Evolutionary conservation across 2,113 vertebrate genomes (phyloP).

Genomic region (Echinops telfairi): DNA sequence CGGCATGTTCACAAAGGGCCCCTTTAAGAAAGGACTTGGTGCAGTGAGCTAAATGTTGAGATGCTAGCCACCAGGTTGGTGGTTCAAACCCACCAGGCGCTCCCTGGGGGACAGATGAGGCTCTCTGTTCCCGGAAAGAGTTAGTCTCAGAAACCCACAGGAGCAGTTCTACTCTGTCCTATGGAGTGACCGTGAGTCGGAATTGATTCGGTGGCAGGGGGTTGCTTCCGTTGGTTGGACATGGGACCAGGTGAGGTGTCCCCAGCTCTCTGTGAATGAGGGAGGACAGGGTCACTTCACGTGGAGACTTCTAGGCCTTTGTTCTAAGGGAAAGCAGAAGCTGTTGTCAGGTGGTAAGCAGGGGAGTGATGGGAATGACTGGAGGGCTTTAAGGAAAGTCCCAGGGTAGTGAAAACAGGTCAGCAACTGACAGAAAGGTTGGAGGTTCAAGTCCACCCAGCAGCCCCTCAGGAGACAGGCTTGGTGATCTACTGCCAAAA

Average conservation of each 20-base stretch:
- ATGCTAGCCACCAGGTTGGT: too few species aligned
- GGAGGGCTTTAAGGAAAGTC: background rate
- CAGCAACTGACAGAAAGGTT: background rate
- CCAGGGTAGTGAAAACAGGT: background rate
- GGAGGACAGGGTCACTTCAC: background rate
- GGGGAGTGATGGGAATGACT: background rate
- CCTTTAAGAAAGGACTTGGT: too few species aligned
- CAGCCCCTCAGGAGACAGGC: background rate
- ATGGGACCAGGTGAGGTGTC: background rate
- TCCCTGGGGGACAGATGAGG: too few species aligned
- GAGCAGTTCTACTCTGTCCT: too few species aligned
- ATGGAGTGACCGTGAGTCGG: too few species aligned
- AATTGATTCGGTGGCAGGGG: too few species aligned
- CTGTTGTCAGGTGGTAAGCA: background rate
- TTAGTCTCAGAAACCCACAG: too few species aligned
- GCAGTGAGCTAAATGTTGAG: too few species aligned
- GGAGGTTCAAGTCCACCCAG: background rate
- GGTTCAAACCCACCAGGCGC: too few species aligned
- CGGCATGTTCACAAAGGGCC: background rate
- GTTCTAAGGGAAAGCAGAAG: background rate
- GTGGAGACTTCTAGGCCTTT: background rate
- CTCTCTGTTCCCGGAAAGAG: too few species aligned
- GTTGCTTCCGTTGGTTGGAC: too few species aligned
- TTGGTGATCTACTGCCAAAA: background rate
- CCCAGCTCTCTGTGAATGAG: background rate